Evolutionary conservation across 2,113 vertebrate species (phyloP).

Genomic region (Lepisosteus osseus): DNA sequence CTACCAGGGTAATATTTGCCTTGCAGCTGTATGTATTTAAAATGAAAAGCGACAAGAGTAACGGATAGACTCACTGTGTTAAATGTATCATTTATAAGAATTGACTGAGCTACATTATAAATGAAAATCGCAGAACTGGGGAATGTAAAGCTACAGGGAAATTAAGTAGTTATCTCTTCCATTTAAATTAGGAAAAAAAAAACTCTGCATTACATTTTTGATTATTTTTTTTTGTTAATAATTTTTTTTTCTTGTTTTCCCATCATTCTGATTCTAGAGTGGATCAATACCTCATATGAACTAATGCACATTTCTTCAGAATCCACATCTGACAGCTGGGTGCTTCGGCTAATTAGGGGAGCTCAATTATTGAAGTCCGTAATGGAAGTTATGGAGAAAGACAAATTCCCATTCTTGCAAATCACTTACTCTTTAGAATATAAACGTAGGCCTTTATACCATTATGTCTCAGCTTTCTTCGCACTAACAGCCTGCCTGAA

Average conservation of each 20-base stretch:
- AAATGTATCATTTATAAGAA: conserved; percentile 47
- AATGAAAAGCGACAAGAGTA: conserved; percentile 54
- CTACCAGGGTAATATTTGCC: conserved; percentile 43
- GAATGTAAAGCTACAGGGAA: conserved; percentile 21
- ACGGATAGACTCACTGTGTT: conserved; percentile 28
- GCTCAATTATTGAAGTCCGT: too few species aligned
- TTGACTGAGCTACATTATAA: conserved; percentile 52
- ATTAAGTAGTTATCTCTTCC: conserved; percentile 43
- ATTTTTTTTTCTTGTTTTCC: background rate
- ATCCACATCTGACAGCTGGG: conserved; percentile 5
- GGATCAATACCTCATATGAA: background rate
- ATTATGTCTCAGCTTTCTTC: too few species aligned
- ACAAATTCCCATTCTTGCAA: too few species aligned
- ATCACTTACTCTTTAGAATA: too few species aligned
- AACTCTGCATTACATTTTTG: background rate
- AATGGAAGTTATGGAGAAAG: too few species aligned
- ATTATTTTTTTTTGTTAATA: background rate
- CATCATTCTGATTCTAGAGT: background rate
- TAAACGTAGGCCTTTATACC: too few species aligned
- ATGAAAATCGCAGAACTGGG: conserved; percentile 30
- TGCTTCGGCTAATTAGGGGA: too few species aligned
- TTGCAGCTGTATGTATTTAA: conserved; percentile 44
- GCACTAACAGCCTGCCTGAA: too few species aligned
- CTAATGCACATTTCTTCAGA: background rate
- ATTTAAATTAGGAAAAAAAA: conserved; percentile 36